Evolutionary conservation across 2,113 vertebrate species (phyloP), one percentile per base, ranked within the genome.

Genomic region (Pachycephala philippinensis): DNA sequence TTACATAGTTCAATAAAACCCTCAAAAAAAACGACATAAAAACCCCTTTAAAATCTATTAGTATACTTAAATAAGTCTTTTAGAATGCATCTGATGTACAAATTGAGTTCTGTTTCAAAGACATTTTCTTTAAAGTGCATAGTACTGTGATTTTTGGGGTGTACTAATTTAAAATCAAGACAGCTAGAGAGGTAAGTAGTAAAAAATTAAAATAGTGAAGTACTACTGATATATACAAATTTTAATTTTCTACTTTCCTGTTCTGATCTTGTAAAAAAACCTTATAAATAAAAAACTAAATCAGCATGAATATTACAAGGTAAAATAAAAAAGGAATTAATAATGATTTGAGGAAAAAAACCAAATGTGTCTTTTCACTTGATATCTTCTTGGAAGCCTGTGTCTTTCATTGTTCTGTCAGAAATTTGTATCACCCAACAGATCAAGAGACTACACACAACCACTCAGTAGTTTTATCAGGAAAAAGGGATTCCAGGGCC

Each of bases 291-390:
- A 20, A 4, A 69, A 90, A 61, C 2, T 33, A 81, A 45, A 71
- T 28, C 18, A 63, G 10, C 20, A 30, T 19, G 0, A 81, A 75
- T 76, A 45, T 5, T 35, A 30, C 1, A 6, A 22, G 7, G 10
- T 59, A 79, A 50, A 16, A 87, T 40, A 44, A 69, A 61, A 72
- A 77, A 30, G 0, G 9, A 72, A 65, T 54, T 35, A 26, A 40
- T 60, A 81, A 35, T 35, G 1, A 53, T 74, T 65, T 61, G 2
- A 44, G 16, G 0, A 33, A 54, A 28, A 31, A 49, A 35, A 13
- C 0, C 5, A 18, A 60, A 0, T 10, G 2, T 56, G 7, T 53
- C 3, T 50, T 89, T 61, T 61, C 1, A 52, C 68, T 40, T 53
- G 0, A 16, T 22, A 42, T 15, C 8, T 35, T 79, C 23, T 75